These are phyloP conservation scores for Heliconius hortense DNA, from an alignment of 2,888 invertebrate species.

Conservation along the genomic window DNA sequence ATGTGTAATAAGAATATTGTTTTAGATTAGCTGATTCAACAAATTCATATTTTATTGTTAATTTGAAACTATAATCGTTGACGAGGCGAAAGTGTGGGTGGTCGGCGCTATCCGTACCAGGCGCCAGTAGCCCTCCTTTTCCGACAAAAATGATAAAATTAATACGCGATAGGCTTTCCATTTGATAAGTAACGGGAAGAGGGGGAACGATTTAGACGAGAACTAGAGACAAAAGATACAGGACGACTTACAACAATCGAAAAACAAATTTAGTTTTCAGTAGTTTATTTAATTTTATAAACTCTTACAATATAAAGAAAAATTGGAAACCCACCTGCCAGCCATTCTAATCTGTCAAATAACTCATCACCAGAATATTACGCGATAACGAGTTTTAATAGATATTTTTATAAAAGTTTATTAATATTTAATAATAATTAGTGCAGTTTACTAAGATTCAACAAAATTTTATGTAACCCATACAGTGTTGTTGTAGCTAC, in stretches of 20 bases:
- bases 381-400: slow-evolving; percentile 40
- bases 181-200: slow-evolving; percentile 52
- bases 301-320: slow-evolving; percentile 43
- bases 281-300: slow-evolving; percentile 39
- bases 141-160: slow-evolving; percentile 63
- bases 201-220: slow-evolving; percentile 50
- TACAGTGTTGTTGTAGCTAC: slow-evolving; percentile 79
- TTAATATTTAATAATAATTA: slow-evolving; percentile 37
- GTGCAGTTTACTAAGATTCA: slow-evolving; percentile 30
- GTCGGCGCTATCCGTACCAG: slow-evolving; percentile 63
- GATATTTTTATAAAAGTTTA: slow-evolving; percentile 40
- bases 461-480: slow-evolving; percentile 64
- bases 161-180: slow-evolving; percentile 53
- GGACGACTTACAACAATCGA: slow-evolving; percentile 1
- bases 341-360: slow-evolving; percentile 76
- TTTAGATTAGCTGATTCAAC: slow-evolving; percentile 7
- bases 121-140: slow-evolving; percentile 61
- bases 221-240: slow-evolving; percentile 20
- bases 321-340: slow-evolving; percentile 69
- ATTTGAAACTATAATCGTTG: not conserved
- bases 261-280: slow-evolving; percentile 13
- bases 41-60: not conserved
- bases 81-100: slow-evolving; percentile 22
- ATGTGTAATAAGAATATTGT: not conserved
- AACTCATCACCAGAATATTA: slow-evolving; percentile 51